Evolutionary conservation across 2,888 invertebrate species (phyloP).

Genomic region (Sarcophaga variegata): DNA sequence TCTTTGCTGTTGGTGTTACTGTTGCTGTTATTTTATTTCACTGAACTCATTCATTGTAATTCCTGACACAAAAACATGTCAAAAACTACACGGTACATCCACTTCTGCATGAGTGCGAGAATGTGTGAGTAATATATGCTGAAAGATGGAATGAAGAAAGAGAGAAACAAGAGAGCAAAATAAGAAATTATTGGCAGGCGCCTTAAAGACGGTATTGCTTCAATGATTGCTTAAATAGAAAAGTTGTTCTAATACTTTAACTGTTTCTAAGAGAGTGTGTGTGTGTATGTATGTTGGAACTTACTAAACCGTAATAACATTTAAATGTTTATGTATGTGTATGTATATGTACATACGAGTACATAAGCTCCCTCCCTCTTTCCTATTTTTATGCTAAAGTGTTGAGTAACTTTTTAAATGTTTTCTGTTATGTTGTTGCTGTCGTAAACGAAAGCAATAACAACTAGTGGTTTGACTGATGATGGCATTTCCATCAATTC

Average conservation of each 20-base stretch:
- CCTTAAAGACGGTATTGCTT: constrained; percentile 45
- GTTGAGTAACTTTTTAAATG: no score
- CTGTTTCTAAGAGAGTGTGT: no score
- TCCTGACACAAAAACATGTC: constrained; percentile 47
- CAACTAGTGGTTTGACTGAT: no score
- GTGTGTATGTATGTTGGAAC: not conserved
- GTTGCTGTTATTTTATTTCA: constrained; percentile 1
- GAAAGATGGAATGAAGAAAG: not conserved
- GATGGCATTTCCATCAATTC: not conserved
- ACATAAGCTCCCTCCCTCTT: no score
- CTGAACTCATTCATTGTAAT: constrained; percentile 49
- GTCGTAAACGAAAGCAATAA: no score
- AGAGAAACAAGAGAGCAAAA: not conserved
- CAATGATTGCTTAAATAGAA: constrained; percentile 24
- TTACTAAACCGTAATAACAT: constrained; percentile 21
- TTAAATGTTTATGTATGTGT: not conserved
- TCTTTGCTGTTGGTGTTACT: not conserved
- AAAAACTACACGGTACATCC: constrained; percentile 36
- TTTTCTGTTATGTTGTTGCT: not conserved
- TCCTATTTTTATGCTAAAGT: no score
- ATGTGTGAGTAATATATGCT: not conserved
- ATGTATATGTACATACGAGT: no score
- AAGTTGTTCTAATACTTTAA: not conserved
- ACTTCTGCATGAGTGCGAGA: no score
- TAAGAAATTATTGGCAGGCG: constrained; percentile 43